phyloP scores from a whole-genome alignment of 1,140 invertebrate genomes.

The Drosophila teissieri region DNA sequence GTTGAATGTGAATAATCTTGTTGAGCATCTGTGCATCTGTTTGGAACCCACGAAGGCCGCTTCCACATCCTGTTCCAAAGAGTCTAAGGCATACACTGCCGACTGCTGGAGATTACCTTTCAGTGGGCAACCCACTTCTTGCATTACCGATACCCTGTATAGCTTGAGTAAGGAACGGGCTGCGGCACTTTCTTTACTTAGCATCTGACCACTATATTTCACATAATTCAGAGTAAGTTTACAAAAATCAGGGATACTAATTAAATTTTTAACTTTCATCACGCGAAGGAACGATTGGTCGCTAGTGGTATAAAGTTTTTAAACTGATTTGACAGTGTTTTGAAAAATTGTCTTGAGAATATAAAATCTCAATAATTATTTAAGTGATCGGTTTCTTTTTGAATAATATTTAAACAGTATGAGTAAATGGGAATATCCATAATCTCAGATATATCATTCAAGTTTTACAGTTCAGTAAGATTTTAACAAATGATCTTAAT shows the following conservation, averaged over 20 bases:
- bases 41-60: conserved; percentile 62
- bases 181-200: background rate
- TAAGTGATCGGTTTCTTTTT: background rate
- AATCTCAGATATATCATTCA: too few species aligned
- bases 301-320: background rate
- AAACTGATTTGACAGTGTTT: background rate
- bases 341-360: too few species aligned
- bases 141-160: background rate
- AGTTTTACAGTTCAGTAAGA: background rate
- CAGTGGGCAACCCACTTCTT: too few species aligned
- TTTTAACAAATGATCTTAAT: background rate
- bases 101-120: background rate
- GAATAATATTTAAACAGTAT: background rate
- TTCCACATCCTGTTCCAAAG: conserved; percentile 12
- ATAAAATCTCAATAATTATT: background rate
- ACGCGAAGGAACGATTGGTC: conserved; percentile 13
- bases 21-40: too few species aligned
- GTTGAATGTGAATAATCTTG: too few species aligned
- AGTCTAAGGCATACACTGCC: conserved; percentile 22
- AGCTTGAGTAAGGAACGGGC: background rate
- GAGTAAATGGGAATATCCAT: too few species aligned
- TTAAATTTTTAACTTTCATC: background rate
- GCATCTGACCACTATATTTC: conserved; percentile 8
- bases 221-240: conserved; percentile 1
- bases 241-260: background rate